A percentile compares a stretch with the other conserved stretches of the same genome.
Evolutionary conservation across 2,888 invertebrate genomes (phyloP).

Genomic region (Cheiracanthium punctorium): DNA sequence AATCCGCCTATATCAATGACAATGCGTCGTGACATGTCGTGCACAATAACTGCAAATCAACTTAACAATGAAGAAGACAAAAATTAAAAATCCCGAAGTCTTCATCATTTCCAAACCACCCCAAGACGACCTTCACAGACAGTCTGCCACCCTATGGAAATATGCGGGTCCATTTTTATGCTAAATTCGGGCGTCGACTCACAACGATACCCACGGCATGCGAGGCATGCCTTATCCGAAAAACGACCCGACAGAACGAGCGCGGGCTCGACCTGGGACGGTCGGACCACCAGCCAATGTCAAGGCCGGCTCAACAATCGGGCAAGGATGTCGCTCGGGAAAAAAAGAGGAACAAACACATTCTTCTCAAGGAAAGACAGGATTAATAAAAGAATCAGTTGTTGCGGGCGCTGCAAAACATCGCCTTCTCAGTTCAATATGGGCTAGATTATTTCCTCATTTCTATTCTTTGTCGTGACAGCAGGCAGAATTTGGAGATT

Average conservation of each 20-base stretch:
- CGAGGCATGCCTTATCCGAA: not conserved
- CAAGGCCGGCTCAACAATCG: not conserved
- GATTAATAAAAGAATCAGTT: not conserved
- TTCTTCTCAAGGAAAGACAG: not conserved
- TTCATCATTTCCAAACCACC: not conserved
- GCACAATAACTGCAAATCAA: constrained; percentile 6
- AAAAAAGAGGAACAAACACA: not conserved
- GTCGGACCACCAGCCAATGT: not conserved
- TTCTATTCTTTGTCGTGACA: too few species aligned
- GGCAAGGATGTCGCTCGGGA: not conserved
- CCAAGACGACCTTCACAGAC: constrained; percentile 31
- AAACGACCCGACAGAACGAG: not conserved
- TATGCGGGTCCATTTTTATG: constrained; percentile 42
- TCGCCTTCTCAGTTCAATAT: too few species aligned
- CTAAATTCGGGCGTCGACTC: constrained; percentile 27
- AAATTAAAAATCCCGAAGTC: not conserved
- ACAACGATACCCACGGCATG: not conserved
- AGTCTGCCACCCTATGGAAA: constrained; percentile 34
- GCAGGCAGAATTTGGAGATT: too few species aligned
- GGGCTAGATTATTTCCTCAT: too few species aligned
- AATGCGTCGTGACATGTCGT: not conserved
- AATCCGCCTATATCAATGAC: constrained; percentile 13
- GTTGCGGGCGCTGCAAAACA: too few species aligned
- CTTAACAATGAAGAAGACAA: not conserved
- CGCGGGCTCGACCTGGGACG: not conserved